Evolutionary conservation across 2,888 invertebrate species (phyloP).

Genomic region (Arctia plantaginis): DNA sequence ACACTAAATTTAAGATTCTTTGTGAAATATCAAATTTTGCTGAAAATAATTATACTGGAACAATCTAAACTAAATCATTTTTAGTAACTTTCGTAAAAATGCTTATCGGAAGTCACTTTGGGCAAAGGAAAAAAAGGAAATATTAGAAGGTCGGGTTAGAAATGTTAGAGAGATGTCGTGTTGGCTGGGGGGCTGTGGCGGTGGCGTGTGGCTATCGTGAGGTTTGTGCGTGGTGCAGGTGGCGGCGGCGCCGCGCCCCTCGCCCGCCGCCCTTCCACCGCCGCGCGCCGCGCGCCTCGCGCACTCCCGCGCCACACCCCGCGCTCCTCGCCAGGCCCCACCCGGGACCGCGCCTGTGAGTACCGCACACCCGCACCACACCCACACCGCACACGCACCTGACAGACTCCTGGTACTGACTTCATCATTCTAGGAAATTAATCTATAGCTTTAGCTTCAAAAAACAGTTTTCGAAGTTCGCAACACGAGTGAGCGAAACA

Average conservation of each 20-base stretch:
- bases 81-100: background rate
- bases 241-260: constrained; percentile 82
- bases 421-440: background rate
- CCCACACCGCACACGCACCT: constrained; percentile 14
- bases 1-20: background rate
- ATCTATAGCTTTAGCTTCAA: background rate
- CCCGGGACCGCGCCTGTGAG: constrained; percentile 53
- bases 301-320: constrained; percentile 71
- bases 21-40: background rate
- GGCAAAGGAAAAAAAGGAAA: background rate
- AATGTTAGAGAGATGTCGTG: constrained; percentile 16
- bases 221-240: constrained; percentile 71
- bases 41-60: background rate
- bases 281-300: constrained; percentile 80
- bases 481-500: background rate
- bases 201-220: constrained; percentile 52
- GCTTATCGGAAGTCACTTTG: background rate
- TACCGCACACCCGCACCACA: constrained; percentile 24
- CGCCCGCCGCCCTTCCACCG: constrained; percentile 87
- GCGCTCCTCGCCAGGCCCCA: constrained; percentile 74
- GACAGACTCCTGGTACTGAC: background rate
- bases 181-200: constrained; percentile 17
- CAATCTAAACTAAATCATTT: background rate
- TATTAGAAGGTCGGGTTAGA: background rate
- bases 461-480: background rate